A percentile compares a stretch with the other conserved stretches of the same genome.
phyloP scores from a whole-genome alignment of 2,797 vertebrate species.

The Pampus argenteus region DNA sequence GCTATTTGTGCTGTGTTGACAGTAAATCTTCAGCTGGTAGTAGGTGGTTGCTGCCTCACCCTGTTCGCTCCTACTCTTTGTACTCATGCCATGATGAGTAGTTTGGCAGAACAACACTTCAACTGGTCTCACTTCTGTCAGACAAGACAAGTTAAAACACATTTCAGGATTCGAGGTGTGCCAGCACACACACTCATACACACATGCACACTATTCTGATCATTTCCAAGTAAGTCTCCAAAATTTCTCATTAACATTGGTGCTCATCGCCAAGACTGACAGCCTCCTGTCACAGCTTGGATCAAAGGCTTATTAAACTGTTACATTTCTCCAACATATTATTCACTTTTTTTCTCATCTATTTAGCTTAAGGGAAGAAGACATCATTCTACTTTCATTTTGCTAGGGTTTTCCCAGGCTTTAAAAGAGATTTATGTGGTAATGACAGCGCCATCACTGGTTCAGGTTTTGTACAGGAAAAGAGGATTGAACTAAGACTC shows the following conservation, averaged over 20 bases:
- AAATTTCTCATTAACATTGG: conserved; percentile 32
- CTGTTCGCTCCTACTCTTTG: conserved; percentile 29
- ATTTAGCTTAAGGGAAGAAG: conserved; percentile 39
- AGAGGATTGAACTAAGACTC: conserved; percentile 21
- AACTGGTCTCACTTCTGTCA: conserved; percentile 49
- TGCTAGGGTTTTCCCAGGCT: conserved; percentile 38
- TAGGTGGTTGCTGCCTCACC: conserved; percentile 53
- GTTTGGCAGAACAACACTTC: conserved; percentile 45
- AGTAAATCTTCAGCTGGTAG: conserved; percentile 39
- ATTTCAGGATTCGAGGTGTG: conserved; percentile 63
- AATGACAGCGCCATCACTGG: conserved; percentile 9
- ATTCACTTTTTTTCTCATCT: conserved; percentile 17
- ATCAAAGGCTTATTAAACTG: conserved; percentile 46
- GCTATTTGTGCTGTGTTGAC: conserved; percentile 11
- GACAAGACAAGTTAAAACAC: conserved; percentile 65
- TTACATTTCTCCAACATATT: conserved; percentile 1
- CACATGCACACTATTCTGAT: conserved; percentile 36
- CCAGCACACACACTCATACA: conserved; percentile 18
- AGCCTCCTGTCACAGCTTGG: conserved; percentile 16
- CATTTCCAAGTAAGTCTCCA: conserved; percentile 54
- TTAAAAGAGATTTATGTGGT: conserved; percentile 23
- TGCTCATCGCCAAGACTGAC: conserved; percentile 6
- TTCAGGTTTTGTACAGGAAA: conserved; percentile 17
- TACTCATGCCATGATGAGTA: conserved; percentile 41
- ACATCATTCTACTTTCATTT: conserved; percentile 49